Base-by-base conservation (phyloP, 1,140 invertebrate genomes). In the Anthonomus grandis region DNA sequence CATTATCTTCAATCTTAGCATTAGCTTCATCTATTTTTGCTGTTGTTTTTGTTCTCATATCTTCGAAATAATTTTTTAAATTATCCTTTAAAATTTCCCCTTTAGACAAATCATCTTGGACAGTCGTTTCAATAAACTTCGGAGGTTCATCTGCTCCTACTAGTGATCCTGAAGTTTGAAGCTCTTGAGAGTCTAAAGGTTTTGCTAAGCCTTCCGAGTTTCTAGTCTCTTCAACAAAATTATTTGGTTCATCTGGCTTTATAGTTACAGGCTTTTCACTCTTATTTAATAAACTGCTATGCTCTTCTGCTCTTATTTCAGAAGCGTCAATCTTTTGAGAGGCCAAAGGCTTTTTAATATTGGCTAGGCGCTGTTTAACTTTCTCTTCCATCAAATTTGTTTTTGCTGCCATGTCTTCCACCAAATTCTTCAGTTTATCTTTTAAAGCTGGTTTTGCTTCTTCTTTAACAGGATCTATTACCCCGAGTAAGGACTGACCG, bases 341-440 rank as follows among this genome's bases (percentile, higher is more conserved):
- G n/a, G n/a, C n/a, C n/a, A n/a, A n/a, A n/a, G n/a, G n/a, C n/a
- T n/a, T n/a, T n/a, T n/a, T n/a, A n/a, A n/a, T n/a, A n/a, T n/a
- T n/a, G n/a, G n/a, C n/a, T n/a, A n/a, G n/a, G n/a, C n/a, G n/a
- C n/a, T n/a, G n/a, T n/a, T n/a, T n/a, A n/a, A n/a, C n/a, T n/a
- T n/a, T n/a, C n/a, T n/a, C n/a, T n/a, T 4, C 23, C n/a, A 8
- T 31, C 27, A n/a, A 31, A 31, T 31, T 31, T n/a, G 27, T 31
- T 31, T n/a, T 6, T 31, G 27, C 27, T 31, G n/a, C 36, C n/a
- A 36, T 13, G 15, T 44, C 41, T 10, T 45, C 39, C 3, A 54
- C 19, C 13, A 27, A 45, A 10, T 36, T 44, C 17, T 36, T 44
- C 21, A 54, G 12, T 21, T 45, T 54, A 6, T 45, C 39, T 44